Evolutionary conservation across 2,797 vertebrate species (phyloP), one percentile per base, ranked within the genome.

Genomic region (Enteromius treurensis): DNA sequence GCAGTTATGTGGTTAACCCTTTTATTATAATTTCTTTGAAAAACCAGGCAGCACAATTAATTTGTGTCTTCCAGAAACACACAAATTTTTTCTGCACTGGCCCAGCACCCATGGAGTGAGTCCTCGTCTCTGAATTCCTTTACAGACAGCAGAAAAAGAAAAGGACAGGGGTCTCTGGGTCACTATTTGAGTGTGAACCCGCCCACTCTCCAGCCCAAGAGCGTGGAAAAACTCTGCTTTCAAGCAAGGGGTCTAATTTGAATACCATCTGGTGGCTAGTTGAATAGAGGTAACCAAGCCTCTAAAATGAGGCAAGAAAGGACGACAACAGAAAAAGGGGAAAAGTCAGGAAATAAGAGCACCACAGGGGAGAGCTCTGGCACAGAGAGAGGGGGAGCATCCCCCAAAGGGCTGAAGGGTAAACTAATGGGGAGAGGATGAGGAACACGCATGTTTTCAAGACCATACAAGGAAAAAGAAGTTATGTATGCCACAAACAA

Each of bases 201-300:
- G 2, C 62, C 80, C 60, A 65, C 73, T 78, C 13, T 58, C 67
- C 19, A 67, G 79, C 40, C 82, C 55, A 69, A 69, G 78, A 89
- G 86, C 58, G 78, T 80, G 83, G 86, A 89, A 88, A 88, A 89
- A 87, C 26, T 89, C 86, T 82, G 84, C 80, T 87, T 91, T 87
- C 64, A 85, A 53, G 78, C 40, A 82, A 85, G 70, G 55, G 47
- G 74, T 73, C 82, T 87, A 85, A 91, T 90, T 81, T 90, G 87
- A 93, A 91, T 86, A 91, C 89, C 92, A 93, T 94, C 92, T 93
- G 93, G 78, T 83, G 86, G 86, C 83, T 83, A 62, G 84, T 80
- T 91, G 90, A 94, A 93, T 91, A 85, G 85, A 88, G 87, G 5
- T 53, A 85, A 65, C 65, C 90, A 90, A 92, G 88, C 90, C 89